Evolutionary conservation across 2,888 invertebrate species (phyloP), one percentile per base, ranked within the genome.

Genomic region (Agonum fuliginosum): DNA sequence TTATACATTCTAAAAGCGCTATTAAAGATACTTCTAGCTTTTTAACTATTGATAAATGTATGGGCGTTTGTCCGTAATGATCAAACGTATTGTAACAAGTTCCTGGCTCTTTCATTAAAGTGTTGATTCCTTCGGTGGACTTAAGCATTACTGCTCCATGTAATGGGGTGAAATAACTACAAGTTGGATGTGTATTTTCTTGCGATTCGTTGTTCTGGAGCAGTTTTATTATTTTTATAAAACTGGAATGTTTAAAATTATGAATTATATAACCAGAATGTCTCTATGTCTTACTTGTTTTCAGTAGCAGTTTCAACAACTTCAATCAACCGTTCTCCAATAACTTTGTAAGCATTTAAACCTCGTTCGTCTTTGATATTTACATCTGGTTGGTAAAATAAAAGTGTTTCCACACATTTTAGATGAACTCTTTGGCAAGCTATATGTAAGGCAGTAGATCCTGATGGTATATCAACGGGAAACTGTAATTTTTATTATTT

Each of bases 381-480:
- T 0, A 88, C 86, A 65, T 89, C 86, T 0, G 89, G 89, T 0
- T 89, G 89, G 8, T 88, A 87, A 0, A 88, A 87, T 10, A 91
- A 82, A 0, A 92, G 86, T 0, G 88, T 83, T 0, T 88, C 82
- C 0, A 89, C 88, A 82, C 90, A 89, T 54, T 88, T 87, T 0
- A 84, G 83, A 20, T 89, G 86, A 0, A 88, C 88, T 78, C 89
- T 88, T 1, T 89, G 87, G 12, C 89, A 87, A 0, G 91, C 91
- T 4, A 91, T 88, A 81, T 92, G 92, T 0, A 92, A 87, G 0
- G 92, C 89, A 0, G 91, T 91, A 87, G 91, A 90, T 1, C 91
- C 91, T 0, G 86, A 83, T 83, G 88, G 87, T 71, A 89, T 84
- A 12, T 67, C 22, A 0, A 87, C 80, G 0, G 89, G 87, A 14